Percentiles rank a stretch among this genome's conserved stretches.
Conservation (phyloP, 2,888 invertebrate genomes). For the Sesia bembeciformis region DNA sequence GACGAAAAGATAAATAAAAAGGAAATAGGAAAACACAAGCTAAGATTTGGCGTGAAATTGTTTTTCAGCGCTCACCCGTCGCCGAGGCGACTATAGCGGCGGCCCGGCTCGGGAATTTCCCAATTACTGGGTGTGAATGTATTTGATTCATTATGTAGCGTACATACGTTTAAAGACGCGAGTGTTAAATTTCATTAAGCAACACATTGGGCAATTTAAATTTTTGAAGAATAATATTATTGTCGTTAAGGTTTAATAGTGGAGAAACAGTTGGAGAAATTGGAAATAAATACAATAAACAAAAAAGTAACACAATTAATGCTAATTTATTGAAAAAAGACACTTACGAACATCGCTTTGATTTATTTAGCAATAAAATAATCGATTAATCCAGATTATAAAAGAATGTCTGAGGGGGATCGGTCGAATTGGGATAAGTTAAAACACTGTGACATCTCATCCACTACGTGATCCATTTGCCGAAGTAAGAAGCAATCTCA, state of each 20-base stretch:
- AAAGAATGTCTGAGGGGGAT: constrained; percentile 21
- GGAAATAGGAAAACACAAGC: constrained; percentile 75
- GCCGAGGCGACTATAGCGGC: constrained; percentile 32
- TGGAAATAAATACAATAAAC: too few species aligned
- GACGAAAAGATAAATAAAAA: constrained; percentile 74
- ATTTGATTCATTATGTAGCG: constrained; percentile 58
- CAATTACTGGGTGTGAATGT: constrained; percentile 70
- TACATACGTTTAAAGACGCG: not conserved
- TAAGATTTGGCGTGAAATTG: constrained; percentile 76
- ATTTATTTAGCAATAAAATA: too few species aligned
- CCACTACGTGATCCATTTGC: constrained; percentile 76
- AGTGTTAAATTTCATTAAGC: not conserved
- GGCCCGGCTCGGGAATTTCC: constrained; percentile 64
- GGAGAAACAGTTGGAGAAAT: too few species aligned
- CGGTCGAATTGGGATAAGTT: constrained; percentile 68
- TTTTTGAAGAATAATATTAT: not conserved
- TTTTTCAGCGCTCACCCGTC: constrained; percentile 65
- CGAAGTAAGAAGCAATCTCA: constrained; percentile 76
- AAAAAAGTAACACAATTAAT: too few species aligned
- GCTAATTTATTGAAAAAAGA: too few species aligned
- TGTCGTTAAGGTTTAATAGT: too few species aligned
- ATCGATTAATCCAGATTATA: not conserved
- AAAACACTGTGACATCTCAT: constrained; percentile 77
- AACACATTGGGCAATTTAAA: not conserved
- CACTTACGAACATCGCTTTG: too few species aligned